A percentile compares a stretch with the other conserved stretches of the same genome.
Evolutionary conservation across 2,888 invertebrate genomes (phyloP).

Genomic region (Phytoseiulus persimilis): DNA sequence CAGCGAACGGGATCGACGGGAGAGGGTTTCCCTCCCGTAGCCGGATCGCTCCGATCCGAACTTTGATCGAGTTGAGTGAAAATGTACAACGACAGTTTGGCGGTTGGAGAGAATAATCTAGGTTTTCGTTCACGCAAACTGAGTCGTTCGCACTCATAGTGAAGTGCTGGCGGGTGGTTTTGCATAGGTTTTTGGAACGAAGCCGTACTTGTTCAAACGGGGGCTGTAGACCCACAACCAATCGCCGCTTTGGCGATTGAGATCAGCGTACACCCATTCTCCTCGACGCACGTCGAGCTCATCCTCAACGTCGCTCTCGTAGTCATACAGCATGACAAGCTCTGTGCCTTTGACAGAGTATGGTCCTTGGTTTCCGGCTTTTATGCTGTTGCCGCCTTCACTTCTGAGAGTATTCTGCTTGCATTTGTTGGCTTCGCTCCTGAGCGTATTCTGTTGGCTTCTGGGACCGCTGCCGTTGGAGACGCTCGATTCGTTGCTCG

Average conservation of each 20-base stretch:
- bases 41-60: background rate
- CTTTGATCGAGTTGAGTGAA: background rate
- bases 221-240: slow-evolving; percentile 79
- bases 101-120: background rate
- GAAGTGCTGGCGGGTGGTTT: slow-evolving; percentile 84
- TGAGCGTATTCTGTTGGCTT: background rate
- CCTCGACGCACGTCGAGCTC: slow-evolving; percentile 80
- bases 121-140: background rate
- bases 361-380: background rate
- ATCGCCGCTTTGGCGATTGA: slow-evolving; percentile 83
- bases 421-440: background rate
- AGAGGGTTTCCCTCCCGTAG: too few relatives aligned
- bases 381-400: background rate
- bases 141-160: slow-evolving; percentile 53
- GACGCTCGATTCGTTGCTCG: background rate
- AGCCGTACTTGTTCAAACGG: slow-evolving; percentile 81
- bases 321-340: slow-evolving; percentile 86
- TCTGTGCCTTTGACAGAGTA: slow-evolving; percentile 69
- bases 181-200: slow-evolving; percentile 88
- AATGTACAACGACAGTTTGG: background rate
- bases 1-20: too few relatives aligned
- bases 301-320: slow-evolving; percentile 88
- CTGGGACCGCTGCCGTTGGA: background rate
- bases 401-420: slow-evolving; percentile 5
- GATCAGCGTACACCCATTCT: slow-evolving; percentile 90